Conservation (phyloP, 2,113 vertebrate genomes). For the Nibea coibor region DNA sequence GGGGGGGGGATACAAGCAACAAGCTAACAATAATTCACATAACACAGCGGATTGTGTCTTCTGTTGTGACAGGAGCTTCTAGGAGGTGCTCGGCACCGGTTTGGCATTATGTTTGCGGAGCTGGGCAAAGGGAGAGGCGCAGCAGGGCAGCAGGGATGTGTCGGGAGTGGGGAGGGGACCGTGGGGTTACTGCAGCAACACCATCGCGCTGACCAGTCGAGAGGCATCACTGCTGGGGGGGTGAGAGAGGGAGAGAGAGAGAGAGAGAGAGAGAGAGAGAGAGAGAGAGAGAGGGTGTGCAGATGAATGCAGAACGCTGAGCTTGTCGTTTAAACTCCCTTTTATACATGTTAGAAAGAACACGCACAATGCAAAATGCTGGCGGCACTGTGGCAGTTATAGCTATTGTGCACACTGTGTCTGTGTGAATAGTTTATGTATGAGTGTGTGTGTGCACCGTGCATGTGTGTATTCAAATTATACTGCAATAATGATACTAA, state of each 20-base stretch:
- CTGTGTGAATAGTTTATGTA: conserved; percentile 27
- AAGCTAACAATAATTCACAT: conserved; percentile 13
- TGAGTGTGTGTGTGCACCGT: conserved; percentile 7
- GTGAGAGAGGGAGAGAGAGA: not conserved
- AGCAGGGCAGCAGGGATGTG: conserved; percentile 19
- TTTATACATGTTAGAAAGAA: conserved; percentile 80
- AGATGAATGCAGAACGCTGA: conserved; percentile 82
- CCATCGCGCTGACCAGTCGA: conserved; percentile 60
- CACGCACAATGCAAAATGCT: conserved; percentile 83
- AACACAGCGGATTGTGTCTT: conserved; percentile 22
- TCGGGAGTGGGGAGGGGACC: not conserved
- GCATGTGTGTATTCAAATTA: conserved; percentile 35
- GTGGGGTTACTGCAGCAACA: conserved; percentile 58
- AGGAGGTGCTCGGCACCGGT: conserved; percentile 60
- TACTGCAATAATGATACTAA: not conserved
- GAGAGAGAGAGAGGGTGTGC: not conserved
- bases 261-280: not conserved
- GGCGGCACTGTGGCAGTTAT: conserved; percentile 68
- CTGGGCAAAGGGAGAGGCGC: conserved; percentile 33
- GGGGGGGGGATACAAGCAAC: not conserved
- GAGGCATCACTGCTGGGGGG: conserved; percentile 50
- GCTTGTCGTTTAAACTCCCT: conserved; percentile 70
- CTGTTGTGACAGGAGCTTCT: conserved; percentile 41
- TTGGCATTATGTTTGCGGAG: conserved; percentile 56
- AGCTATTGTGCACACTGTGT: conserved; percentile 70